Percentiles rank a stretch among this genome's conserved stretches.
These are phyloP conservation scores for Drosophila lacicola DNA, from an alignment of 2,888 invertebrate species.

Conservation along the genomic window DNA sequence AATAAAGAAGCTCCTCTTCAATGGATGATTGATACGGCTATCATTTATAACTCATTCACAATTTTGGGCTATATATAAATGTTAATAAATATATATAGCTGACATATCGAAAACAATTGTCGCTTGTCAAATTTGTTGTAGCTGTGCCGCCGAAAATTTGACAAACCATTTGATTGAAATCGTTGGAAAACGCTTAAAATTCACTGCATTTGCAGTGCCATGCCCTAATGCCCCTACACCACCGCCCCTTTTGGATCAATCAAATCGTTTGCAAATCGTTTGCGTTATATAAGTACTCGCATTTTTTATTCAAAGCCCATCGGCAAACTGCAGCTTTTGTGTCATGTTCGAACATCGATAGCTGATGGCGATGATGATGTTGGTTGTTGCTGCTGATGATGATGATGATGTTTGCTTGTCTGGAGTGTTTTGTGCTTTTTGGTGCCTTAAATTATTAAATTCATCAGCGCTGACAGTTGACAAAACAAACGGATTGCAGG, in stretches of 20 bases:
- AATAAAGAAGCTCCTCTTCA: background rate
- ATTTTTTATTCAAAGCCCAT: slow-evolving; percentile 77
- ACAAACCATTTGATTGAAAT: slow-evolving; percentile 53
- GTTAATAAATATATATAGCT: slow-evolving; percentile 30
- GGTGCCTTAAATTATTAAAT: slow-evolving; percentile 72
- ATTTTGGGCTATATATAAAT: slow-evolving; percentile 7
- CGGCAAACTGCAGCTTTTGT: slow-evolving; percentile 77
- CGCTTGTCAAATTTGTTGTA: slow-evolving; percentile 53
- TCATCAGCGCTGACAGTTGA: slow-evolving; percentile 74
- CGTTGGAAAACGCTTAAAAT: slow-evolving; percentile 66
- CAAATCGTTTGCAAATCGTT: slow-evolving; percentile 66
- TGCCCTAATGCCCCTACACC: slow-evolving; percentile 20
- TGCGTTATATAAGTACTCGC: slow-evolving; percentile 46
- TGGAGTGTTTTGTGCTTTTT: slow-evolving; percentile 37
- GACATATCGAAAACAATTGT: slow-evolving; percentile 60
- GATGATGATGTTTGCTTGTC: slow-evolving; percentile 38
- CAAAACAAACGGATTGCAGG: slow-evolving; percentile 64
- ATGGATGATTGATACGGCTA: slow-evolving; percentile 1
- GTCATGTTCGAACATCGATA: slow-evolving; percentile 68
- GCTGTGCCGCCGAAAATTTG: slow-evolving; percentile 32
- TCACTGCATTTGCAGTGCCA: slow-evolving; percentile 72
- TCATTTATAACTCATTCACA: background rate
- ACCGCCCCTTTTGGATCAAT: slow-evolving; percentile 38
- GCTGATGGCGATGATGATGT: slow-evolving; percentile 37
- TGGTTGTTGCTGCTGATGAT: slow-evolving; percentile 27